Percentiles rank a stretch among this genome's conserved stretches.
Evolutionary conservation across 2,113 vertebrate genomes (phyloP).

Genomic region (Garra rufa): DNA sequence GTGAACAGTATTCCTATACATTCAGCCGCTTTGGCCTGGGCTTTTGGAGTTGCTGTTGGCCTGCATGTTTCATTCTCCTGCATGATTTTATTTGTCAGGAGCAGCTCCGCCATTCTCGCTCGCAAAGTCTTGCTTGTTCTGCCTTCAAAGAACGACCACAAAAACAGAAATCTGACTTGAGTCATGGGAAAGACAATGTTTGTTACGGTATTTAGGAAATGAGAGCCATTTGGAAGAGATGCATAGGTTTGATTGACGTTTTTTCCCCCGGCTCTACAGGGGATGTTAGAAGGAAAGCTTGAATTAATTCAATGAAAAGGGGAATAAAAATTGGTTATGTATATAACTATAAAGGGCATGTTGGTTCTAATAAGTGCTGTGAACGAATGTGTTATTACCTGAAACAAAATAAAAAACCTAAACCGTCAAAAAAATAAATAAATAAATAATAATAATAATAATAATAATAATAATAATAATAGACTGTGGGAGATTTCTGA

Average conservation of each 20-base stretch:
- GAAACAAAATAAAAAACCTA: no score
- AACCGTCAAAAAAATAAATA: no score
- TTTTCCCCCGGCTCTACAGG: no score
- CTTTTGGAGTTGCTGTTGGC: constrained; percentile 51
- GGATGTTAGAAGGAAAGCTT: background rate
- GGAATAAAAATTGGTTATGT: no score
- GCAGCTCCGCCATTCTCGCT: constrained; percentile 44
- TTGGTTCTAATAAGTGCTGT: no score
- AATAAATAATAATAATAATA: no score
- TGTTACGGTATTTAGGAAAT: constrained; percentile 71
- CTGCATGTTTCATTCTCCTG: constrained; percentile 65
- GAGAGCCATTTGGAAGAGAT: constrained; percentile 68
- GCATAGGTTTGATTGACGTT: constrained; percentile 11
- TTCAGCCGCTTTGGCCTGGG: constrained; percentile 61
- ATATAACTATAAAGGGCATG: no score
- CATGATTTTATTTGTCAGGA: constrained; percentile 41
- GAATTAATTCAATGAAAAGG: background rate
- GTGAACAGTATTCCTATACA: constrained; percentile 62
- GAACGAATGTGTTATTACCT: no score
- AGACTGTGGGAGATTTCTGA: no score
- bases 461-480: no score
- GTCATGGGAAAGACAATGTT: constrained; percentile 61
- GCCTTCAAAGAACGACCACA: background rate
- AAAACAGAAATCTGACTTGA: background rate
- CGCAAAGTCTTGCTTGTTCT: constrained; percentile 31